A percentile compares a stretch with the other conserved stretches of the same genome.
phyloP scores from a whole-genome alignment of 2,113 vertebrate species.

The Blennius ocellaris region DNA sequence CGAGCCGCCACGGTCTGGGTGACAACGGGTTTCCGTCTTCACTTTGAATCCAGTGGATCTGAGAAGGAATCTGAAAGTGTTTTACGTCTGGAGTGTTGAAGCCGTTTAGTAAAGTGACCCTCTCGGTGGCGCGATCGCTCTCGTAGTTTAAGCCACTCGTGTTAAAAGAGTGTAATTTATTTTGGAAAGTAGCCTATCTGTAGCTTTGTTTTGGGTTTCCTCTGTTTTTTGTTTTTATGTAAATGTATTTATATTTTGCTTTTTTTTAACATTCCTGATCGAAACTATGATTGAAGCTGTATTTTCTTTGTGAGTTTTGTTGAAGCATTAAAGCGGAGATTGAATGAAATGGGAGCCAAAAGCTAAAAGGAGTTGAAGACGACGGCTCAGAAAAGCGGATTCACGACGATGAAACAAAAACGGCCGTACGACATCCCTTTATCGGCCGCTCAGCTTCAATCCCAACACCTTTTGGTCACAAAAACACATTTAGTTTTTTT shows the following conservation, averaged over 20 bases:
- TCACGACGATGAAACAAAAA: too few relatives aligned
- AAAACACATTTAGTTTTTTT: too few relatives aligned
- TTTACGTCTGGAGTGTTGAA: slow-evolving; percentile 34
- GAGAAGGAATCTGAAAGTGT: slow-evolving; percentile 46
- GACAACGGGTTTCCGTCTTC: slow-evolving; percentile 54
- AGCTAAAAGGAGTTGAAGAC: not conserved
- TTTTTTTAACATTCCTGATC: slow-evolving; percentile 47
- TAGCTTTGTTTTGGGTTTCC: slow-evolving; percentile 40
- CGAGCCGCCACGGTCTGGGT: slow-evolving; percentile 52
- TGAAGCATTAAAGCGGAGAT: slow-evolving; percentile 19
- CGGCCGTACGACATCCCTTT: too few relatives aligned
- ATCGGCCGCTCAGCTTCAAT: not conserved
- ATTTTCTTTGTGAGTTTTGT: slow-evolving; percentile 6
- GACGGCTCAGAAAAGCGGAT: not conserved
- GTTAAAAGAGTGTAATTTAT: slow-evolving; percentile 66
- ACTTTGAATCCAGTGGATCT: slow-evolving; percentile 81
- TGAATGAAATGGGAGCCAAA: not conserved
- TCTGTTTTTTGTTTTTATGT: slow-evolving; percentile 6
- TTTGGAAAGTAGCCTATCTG: slow-evolving; percentile 59
- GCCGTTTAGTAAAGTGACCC: slow-evolving; percentile 40
- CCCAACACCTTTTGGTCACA: not conserved
- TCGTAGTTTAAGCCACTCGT: slow-evolving; percentile 42
- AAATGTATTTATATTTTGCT: slow-evolving; percentile 51
- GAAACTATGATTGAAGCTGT: slow-evolving; percentile 36
- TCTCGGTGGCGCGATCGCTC: slow-evolving; percentile 32